A percentile compares a stretch with the other conserved stretches of the same genome.
These are phyloP conservation scores for Lithophane socia DNA, from an alignment of 2,888 invertebrate species.

Conservation along the genomic window DNA sequence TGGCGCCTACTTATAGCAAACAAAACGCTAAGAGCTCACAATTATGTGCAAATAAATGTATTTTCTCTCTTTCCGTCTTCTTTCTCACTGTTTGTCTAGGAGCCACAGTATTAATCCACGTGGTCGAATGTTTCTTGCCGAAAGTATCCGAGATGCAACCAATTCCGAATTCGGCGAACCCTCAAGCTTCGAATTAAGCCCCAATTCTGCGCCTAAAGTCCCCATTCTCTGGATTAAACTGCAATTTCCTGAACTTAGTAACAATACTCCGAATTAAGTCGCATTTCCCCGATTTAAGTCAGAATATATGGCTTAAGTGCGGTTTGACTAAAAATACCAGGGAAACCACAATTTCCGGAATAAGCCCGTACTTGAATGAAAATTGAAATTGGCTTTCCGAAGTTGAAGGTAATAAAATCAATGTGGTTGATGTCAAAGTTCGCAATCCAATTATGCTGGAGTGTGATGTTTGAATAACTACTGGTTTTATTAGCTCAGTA, in stretches of 20 bases:
- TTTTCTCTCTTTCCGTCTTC: not conserved
- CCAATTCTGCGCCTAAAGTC: conserved; percentile 25
- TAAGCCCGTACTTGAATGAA: conserved; percentile 35
- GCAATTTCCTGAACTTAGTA: conserved; percentile 52
- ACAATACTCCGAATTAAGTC: conserved; percentile 45
- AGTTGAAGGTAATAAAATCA: conserved; percentile 24
- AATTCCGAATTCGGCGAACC: conserved; percentile 28
- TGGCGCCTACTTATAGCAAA: conserved; percentile 38
- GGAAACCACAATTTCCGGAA: conserved; percentile 44
- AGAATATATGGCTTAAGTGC: conserved; percentile 43
- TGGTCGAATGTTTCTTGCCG: not conserved
- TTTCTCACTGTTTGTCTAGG: not conserved
- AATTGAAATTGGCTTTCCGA: conserved; percentile 39
- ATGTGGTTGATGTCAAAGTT: conserved; percentile 27
- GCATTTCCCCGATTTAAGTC: conserved; percentile 45
- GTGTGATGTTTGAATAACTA: conserved; percentile 3
- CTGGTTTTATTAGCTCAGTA: not conserved
- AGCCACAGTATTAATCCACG: conserved; percentile 8
- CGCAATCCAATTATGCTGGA: conserved; percentile 14
- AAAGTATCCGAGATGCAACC: conserved; percentile 37
- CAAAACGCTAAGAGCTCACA: conserved; percentile 5
- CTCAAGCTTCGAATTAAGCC: conserved; percentile 37
- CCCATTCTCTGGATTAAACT: conserved; percentile 53
- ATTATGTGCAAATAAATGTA: not conserved
- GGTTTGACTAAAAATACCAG: conserved; percentile 41